Conservation (phyloP, 2,797 vertebrate genomes). For the Tadarida brasiliensis region DNA sequence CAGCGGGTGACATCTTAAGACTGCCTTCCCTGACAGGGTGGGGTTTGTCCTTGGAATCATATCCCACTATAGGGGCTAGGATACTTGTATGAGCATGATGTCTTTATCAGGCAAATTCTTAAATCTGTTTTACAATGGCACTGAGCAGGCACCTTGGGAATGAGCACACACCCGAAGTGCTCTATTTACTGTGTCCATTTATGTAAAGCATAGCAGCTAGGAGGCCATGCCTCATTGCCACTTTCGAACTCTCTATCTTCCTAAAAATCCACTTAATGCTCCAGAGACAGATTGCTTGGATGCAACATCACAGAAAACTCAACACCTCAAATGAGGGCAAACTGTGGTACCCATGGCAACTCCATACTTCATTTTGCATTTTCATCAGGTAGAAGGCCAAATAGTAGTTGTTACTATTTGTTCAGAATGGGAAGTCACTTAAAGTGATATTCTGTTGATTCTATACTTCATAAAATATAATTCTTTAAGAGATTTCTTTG, state of each 20-base stretch:
- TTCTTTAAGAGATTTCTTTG: constrained; percentile 43
- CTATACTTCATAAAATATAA: constrained; percentile 55
- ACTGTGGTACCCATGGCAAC: background rate
- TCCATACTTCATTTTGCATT: constrained; percentile 36
- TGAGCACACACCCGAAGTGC: background rate
- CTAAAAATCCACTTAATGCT: constrained; percentile 42
- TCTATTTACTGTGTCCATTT: background rate
- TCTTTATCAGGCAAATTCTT: constrained; percentile 28
- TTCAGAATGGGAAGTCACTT: constrained; percentile 45
- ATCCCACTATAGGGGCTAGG: background rate
- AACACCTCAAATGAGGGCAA: constrained; percentile 40
- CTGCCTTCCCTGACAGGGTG: constrained; percentile 9
- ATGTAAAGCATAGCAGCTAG: constrained; percentile 5
- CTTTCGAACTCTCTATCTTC: background rate
- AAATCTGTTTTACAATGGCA: constrained; percentile 22
- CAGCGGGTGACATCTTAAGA: constrained; percentile 1
- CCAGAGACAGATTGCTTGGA: background rate
- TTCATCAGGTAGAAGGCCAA: background rate
- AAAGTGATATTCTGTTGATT: constrained; percentile 53
- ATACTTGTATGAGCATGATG: background rate
- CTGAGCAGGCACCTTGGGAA: background rate
- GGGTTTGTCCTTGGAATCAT: background rate
- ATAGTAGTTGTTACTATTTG: background rate
- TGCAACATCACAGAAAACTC: constrained; percentile 5
- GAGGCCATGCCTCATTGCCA: constrained; percentile 13